Base-by-base conservation (phyloP, 2,797 vertebrate species). In the Cossypha caffra region DNA sequence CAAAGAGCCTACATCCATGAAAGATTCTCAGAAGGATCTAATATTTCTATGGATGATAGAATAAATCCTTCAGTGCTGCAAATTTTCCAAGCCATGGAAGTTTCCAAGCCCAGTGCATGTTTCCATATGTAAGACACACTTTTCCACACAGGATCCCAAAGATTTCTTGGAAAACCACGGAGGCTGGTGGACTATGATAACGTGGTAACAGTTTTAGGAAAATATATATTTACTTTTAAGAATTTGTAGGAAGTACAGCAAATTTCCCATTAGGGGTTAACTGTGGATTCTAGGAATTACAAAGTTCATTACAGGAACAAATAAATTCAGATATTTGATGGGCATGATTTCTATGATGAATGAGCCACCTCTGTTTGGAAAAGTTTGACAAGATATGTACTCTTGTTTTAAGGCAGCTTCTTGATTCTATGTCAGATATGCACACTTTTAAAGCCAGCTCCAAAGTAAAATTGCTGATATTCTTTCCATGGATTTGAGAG, bases 401-500 rank as follows among this genome's bases (percentile, higher is more conserved):
- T 42, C 25, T 28, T 29, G 4, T 79, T 82, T 92, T 21, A 73
- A 55, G 72, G 23, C 64, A 68, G 9, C 35, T 54, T 81, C 31
- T 74, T 93, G 42, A 48, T 80, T 95, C 85, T 63, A 9, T 68
- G n/a, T 38, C n/a, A 92, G 76, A 91, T 88, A 78, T 17, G 31
- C 33, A 58, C 8, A 1, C 50, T 86, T 91, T 80, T 42, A 78
- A 81, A 83, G 31, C 23, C 61, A 78, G 23, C 33, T 83, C 35
- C 81, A 66, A 64, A 88, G 54, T 52, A 79, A 91, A 90, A 96
- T 96, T 81, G 28, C 72, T 93, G 87, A 95, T 96, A 91, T 74
- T 97, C 86, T 96, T 95, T 96, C 81, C 87, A 92, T 69, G 79
- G 75, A 94, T 91, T 96, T 95, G 84, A 92, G 84, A 82, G 40